Evolutionary conservation across 2,888 invertebrate species (phyloP).

Genomic region (Temnothorax ravouxi): DNA sequence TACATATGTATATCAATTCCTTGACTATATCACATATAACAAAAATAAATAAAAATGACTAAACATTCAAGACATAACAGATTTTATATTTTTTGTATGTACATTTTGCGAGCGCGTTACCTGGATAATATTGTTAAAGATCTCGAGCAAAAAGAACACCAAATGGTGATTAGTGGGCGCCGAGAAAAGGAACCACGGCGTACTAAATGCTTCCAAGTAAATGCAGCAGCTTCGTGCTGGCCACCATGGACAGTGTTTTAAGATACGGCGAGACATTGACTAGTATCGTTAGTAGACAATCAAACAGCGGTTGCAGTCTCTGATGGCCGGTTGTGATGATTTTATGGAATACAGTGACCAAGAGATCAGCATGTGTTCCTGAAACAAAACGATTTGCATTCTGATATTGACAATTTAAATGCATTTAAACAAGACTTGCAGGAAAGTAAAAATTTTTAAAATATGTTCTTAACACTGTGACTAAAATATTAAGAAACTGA

Average conservation of each 20-base stretch:
- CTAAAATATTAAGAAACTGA: background rate
- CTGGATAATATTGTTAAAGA: constrained; percentile 99
- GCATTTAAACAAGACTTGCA: constrained; percentile 10
- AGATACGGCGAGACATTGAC: constrained; percentile 99
- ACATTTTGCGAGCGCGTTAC: constrained; percentile 61
- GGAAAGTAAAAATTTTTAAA: background rate
- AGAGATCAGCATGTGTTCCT: constrained; percentile 98
- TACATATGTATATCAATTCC: background rate
- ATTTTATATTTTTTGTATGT: background rate
- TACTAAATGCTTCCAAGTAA: constrained; percentile 99
- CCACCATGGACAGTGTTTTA: constrained; percentile 99
- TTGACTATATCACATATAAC: background rate
- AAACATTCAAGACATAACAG: background rate
- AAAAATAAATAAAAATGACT: constrained; percentile 10
- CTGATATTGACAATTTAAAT: background rate
- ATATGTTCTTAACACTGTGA: background rate
- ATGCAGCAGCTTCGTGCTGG: constrained; percentile 98
- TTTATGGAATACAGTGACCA: constrained; percentile 97
- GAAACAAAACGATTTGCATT: constrained; percentile 54
- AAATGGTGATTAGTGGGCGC: constrained; percentile 98
- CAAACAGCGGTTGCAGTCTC: constrained; percentile 98
- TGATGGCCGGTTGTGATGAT: constrained; percentile 99
- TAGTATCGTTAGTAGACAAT: constrained; percentile 98
- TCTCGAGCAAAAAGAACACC: constrained; percentile 99
- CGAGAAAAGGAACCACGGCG: constrained; percentile 99